phyloP scores from a whole-genome alignment of 2,113 vertebrate species.

The Sardina pilchardus region DNA sequence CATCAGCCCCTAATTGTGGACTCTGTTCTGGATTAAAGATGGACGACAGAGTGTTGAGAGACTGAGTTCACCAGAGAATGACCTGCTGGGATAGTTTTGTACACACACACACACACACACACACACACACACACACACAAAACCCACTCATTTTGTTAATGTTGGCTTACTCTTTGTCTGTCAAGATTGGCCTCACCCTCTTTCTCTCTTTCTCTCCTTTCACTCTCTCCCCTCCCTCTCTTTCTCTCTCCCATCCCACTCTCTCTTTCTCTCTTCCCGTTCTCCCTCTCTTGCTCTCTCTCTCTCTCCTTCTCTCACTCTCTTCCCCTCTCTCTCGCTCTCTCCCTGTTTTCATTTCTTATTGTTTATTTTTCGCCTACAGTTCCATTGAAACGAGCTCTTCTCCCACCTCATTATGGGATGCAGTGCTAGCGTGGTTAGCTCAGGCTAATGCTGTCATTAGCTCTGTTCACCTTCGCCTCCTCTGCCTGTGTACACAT shows the following conservation, averaged over 20 bases:
- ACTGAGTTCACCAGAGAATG: neutral
- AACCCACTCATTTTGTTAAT: neutral
- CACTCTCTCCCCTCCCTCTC: neutral
- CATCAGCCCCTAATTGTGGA: neutral
- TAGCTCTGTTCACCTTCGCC: no score
- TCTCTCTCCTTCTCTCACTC: neutral
- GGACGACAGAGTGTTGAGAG: neutral
- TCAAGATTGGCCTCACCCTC: neutral
- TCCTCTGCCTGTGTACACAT: no score
- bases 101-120: conserved; percentile 3
- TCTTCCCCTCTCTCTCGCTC: neutral
- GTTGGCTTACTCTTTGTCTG: neutral
- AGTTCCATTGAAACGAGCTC: no score
- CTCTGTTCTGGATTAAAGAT: neutral
- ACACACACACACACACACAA: conserved; percentile 7
- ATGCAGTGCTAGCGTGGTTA: no score
- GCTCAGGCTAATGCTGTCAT: no score
- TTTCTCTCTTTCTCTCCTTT: neutral
- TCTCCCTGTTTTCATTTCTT: neutral
- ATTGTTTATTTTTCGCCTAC: neutral
- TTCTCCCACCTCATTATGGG: no score
- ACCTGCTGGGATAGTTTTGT: neutral
- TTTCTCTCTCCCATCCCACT: no score
- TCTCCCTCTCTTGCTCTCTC: neutral
- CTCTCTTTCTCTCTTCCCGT: neutral